Evolutionary conservation across 1,140 invertebrate species (phyloP).

Genomic region (Drosophila tropicalis): DNA sequence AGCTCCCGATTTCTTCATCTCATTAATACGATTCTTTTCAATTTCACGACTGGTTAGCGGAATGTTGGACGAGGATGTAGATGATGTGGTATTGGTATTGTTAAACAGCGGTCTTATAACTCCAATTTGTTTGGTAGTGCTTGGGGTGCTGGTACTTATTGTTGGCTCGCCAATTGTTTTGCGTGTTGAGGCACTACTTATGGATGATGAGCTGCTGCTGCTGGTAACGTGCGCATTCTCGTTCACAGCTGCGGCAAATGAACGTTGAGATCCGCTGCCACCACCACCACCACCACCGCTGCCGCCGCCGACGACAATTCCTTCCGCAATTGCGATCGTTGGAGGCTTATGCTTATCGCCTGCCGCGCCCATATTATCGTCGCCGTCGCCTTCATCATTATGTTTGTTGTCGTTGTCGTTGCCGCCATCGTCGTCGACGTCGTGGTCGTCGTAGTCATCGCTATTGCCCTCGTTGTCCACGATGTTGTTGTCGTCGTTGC

Average conservation of each 20-base stretch:
- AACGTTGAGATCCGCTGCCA: constrained; percentile 56
- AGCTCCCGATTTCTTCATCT: constrained; percentile 85
- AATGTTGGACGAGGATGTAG: constrained; percentile 18
- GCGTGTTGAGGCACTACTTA: constrained; percentile 49
- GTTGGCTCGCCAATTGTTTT: constrained; percentile 84
- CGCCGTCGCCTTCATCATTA: constrained; percentile 40
- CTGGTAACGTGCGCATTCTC: constrained; percentile 71
- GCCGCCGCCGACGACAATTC: constrained; percentile 24
- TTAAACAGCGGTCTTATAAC: constrained; percentile 72
- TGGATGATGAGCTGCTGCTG: not conserved
- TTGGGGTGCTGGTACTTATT: constrained; percentile 79
- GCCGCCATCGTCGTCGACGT: constrained; percentile 9
- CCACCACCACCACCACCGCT: constrained; percentile 31
- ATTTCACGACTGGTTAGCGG: constrained; percentile 86
- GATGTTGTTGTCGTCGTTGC: constrained; percentile 20
- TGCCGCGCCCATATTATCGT: constrained; percentile 78
- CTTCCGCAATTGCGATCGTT: constrained; percentile 32
- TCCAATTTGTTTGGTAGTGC: constrained; percentile 70
- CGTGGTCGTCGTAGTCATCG: constrained; percentile 23
- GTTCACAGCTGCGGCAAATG: constrained; percentile 66
- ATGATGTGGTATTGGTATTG: constrained; percentile 31
- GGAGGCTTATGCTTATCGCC: constrained; percentile 87
- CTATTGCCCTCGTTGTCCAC: constrained; percentile 12
- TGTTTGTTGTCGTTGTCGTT: constrained; percentile 20
- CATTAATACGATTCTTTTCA: constrained; percentile 89